Base-by-base conservation (phyloP, 2,888 invertebrate species). In the Tetanocera ferruginea region DNA sequence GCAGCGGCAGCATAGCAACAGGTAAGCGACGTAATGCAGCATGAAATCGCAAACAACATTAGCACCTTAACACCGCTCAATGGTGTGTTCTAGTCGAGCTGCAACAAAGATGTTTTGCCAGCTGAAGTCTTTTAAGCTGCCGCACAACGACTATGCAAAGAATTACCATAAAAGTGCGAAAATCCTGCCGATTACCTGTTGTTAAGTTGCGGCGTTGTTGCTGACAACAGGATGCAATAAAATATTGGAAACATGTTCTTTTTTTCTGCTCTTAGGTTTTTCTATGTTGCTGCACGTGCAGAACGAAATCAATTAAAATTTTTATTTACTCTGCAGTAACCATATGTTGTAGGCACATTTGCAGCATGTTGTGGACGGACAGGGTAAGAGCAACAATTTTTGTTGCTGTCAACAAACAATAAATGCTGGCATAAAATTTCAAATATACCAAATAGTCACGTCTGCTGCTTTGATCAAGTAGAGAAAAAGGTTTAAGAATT, bases 111-210 rank as follows among this genome's bases (percentile, higher is more conserved):
- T 43, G 11, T 43, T 43, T 43, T 43, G 11, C 43, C 43, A 43
- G 43, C 43, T 43, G 43, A 43, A 43, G 82, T 78, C 72, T 57
- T 31, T 28, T 14, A n/a, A 25, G 52, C 37, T 43, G 57, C 25
- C 52, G 75, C 60, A 31, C 67, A 28, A 25, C 60, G 19, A 17
- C 31, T 57, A 37, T 34, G 51, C 51, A 17, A 76, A 52, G 79
- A 79, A 80, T 83, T 82, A 81, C 81, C 76, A 80, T 71, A 80
- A 82, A 81, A 80, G 83, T 85, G 85, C 84, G 84, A 85, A 85
- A 85, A 85, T 85, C 80, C 83, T 19, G 31, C 76, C 25, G 62
- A 55, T 52, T 72, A 25, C 25, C 28, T 43, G 74, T 51, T 43
- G 49, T 51, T 69, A 14, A 11, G 19, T 37, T 49, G 49, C 37